Evolutionary conservation across 2,113 vertebrate species (phyloP), one percentile per base, ranked within the genome.

Genomic region (Sylvilagus bachmani): DNA sequence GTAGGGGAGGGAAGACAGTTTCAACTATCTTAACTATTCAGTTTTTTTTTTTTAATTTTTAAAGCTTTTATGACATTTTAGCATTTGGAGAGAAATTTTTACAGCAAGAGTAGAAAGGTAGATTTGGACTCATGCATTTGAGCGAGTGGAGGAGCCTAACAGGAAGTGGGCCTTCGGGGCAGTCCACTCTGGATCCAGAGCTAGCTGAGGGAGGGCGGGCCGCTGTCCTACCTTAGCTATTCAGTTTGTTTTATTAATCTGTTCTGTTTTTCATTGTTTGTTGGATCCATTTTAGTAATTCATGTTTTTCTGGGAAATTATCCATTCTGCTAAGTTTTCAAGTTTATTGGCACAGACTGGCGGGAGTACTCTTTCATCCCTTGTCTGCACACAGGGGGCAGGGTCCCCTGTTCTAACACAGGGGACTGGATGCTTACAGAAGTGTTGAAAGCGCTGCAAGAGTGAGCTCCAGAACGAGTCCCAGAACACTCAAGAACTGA

Each of bases 221-320:
- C 44, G 44, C 44, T 44, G 44, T 6, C 44, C 44, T 44, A 7
- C 44, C 44, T 44, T 44, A 44, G 7, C 7, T 44, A 44, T 44
- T 44, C 7, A 44, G 44, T 44, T 44, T 44, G 44, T 62, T 29
- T 33, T 79, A 22, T 25, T 4, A 14, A 11, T 73, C 82, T 93
- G 36, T 27, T 82, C 36, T 86, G 61, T 22, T 86, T 85, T 91
- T 86, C 67, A 64, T 27, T 51, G 22, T 74, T 91, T 84, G 10
- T 44, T 80, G 49, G 66, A 24, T 79, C 61, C 3, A 49, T 83
- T 83, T 84, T 53, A 62, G 38, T 75, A 27, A 90, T 69, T 85
- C 85, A 36, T n/a, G 62, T 44, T 49, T 82, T 91, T 91, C 85
- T 95, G 71, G 33, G 29, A 86, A 90, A 38, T 62, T 36, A 91